Evolutionary conservation across 2,888 invertebrate genomes (phyloP).

Genomic region (Automeris io): DNA sequence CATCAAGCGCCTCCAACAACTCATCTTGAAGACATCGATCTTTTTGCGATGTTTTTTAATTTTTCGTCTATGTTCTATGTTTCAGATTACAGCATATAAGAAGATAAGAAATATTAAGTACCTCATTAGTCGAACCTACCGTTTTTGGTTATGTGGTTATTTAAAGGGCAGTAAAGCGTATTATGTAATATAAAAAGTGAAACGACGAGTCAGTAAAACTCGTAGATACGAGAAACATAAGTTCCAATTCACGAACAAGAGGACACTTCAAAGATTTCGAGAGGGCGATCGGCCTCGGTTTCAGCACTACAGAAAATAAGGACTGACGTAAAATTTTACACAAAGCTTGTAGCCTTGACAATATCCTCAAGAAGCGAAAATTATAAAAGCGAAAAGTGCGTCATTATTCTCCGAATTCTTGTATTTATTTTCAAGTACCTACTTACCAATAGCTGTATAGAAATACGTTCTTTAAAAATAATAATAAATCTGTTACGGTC

Average conservation of each 20-base stretch:
- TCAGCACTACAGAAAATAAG: constrained; percentile 23
- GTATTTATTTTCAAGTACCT: not conserved
- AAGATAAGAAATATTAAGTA: too few relatives aligned
- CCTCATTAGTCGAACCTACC: too few relatives aligned
- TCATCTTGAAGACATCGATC: too few relatives aligned
- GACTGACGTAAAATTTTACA: constrained; percentile 14
- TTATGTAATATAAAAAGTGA: not conserved
- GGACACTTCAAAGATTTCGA: constrained; percentile 27
- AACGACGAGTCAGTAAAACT: constrained; percentile 7
- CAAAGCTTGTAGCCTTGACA: constrained; percentile 4
- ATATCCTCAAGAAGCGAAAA: constrained; percentile 3
- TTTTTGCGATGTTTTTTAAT: too few relatives aligned
- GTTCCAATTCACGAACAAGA: constrained; percentile 25
- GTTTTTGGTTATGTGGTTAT: too few relatives aligned
- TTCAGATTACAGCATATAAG: too few relatives aligned
- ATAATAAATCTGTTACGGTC: too few relatives aligned
- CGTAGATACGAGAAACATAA: constrained; percentile 22
- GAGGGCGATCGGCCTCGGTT: constrained; percentile 28
- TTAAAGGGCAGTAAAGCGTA: too few relatives aligned
- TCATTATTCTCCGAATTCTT: not conserved
- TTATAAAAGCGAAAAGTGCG: constrained; percentile 2
- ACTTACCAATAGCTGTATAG: too few relatives aligned
- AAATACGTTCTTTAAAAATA: too few relatives aligned
- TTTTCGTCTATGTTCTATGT: too few relatives aligned
- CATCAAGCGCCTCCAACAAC: too few relatives aligned